Percentiles rank a stretch among this genome's conserved stretches.
Conservation (phyloP, 2,888 invertebrate genomes). For the Leptinotarsa juncta region DNA sequence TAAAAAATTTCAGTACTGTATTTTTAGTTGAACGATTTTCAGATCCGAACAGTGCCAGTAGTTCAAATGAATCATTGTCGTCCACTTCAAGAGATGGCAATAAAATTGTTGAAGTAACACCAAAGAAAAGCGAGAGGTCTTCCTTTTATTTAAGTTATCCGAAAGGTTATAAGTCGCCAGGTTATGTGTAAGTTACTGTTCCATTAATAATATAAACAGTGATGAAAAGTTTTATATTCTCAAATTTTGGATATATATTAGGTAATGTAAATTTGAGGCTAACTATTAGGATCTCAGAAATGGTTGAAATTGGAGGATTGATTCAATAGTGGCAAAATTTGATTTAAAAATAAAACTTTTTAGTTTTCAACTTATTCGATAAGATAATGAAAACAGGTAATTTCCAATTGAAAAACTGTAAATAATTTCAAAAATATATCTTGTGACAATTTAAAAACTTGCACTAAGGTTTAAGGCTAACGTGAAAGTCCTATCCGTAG, state of each 20-base stretch:
- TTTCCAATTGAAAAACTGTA: no score
- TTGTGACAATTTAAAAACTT: no score
- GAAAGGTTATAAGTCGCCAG: conserved; percentile 66
- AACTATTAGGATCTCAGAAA: no score
- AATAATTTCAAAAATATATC: no score
- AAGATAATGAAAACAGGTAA: no score
- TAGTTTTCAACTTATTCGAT: no score
- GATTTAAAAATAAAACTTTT: no score
- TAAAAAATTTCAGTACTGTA: not conserved
- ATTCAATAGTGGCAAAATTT: no score
- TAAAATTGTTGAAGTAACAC: conserved; percentile 58
- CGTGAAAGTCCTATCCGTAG: no score
- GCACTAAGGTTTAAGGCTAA: no score
- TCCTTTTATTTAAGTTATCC: conserved; percentile 67
- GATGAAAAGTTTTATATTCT: not conserved
- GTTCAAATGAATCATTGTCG: conserved; percentile 88
- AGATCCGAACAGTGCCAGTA: conserved; percentile 73
- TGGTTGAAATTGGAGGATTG: no score
- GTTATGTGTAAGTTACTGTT: conserved; percentile 65
- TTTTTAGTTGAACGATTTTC: conserved; percentile 34
- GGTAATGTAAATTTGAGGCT: no score
- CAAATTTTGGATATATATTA: not conserved
- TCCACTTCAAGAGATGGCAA: conserved; percentile 73
- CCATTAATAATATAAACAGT: not conserved
- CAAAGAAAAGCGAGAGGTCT: conserved; percentile 72